phyloP scores from a whole-genome alignment of 2,113 vertebrate species.

The Zeus faber region DNA sequence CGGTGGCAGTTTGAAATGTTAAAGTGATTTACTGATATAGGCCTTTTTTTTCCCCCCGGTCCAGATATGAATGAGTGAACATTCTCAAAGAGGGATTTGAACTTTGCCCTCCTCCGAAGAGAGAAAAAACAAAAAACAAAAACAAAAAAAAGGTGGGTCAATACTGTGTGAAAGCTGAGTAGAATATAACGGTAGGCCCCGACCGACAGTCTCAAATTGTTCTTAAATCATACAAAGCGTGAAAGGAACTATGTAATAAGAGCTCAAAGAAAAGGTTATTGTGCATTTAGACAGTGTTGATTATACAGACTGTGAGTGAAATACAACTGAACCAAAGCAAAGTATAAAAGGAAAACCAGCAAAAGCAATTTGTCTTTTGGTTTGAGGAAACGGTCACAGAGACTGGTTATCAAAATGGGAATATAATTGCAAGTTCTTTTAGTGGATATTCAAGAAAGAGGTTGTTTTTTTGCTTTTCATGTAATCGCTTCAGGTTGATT shows the following conservation, averaged over 20 bases:
- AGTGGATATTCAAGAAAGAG: conserved; percentile 55
- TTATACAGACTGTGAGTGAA: conserved; percentile 48
- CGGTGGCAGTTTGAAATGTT: conserved; percentile 31
- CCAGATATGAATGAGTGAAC: not conserved
- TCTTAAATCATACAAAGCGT: conserved; percentile 25
- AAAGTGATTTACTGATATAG: conserved; percentile 52
- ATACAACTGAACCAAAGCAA: conserved; percentile 54
- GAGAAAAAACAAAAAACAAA: conserved; percentile 49
- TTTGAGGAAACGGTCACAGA: conserved; percentile 60
- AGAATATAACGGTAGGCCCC: conserved; percentile 14
- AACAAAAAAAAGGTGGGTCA: conserved; percentile 27
- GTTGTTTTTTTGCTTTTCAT: conserved; percentile 44
- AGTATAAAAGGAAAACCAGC: conserved; percentile 42
- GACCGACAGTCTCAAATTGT: conserved; percentile 14
- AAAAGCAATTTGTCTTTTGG: conserved; percentile 40
- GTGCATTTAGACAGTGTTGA: conserved; percentile 53
- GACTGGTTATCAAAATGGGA: conserved; percentile 41
- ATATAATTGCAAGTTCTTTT: conserved; percentile 50
- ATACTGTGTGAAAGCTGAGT: conserved; percentile 10
- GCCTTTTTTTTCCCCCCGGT: conserved; percentile 11
- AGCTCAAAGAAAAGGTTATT: conserved; percentile 48
- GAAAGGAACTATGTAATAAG: conserved; percentile 28
- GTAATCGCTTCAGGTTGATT: conserved; percentile 77
- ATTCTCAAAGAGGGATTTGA: conserved; percentile 2
- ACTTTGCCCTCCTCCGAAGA: conserved; percentile 46